Percentiles rank a stretch among this genome's conserved stretches.
Conservation (phyloP, 2,113 vertebrate genomes). For the Lonchura striata region DNA sequence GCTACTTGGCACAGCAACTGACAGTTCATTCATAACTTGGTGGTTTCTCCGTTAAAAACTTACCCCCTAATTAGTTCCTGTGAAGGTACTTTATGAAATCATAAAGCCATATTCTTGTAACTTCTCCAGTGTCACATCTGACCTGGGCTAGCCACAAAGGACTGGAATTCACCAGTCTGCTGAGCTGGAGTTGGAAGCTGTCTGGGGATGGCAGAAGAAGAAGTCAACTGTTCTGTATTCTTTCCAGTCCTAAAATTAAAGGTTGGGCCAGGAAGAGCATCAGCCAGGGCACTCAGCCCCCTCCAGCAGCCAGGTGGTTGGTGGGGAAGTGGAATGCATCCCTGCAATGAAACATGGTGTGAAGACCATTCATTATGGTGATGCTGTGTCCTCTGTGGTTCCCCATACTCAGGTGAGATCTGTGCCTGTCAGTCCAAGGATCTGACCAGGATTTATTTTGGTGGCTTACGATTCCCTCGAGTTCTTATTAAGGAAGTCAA, state of each 20-base stretch:
- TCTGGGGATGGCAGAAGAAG: background rate
- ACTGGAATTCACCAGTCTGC: background rate
- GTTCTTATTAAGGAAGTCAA: background rate
- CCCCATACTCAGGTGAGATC: background rate
- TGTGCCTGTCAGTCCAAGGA: background rate
- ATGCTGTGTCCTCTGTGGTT: background rate
- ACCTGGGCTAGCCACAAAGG: background rate
- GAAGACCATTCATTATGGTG: background rate
- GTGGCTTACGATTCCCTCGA: background rate
- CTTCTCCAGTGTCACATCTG: background rate
- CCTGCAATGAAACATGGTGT: background rate
- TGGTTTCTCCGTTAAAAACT: background rate
- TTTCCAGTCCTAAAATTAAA: background rate
- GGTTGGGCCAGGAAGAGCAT: background rate
- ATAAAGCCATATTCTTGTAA: background rate
- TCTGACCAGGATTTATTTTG: background rate
- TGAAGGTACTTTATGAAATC: slow-evolving; percentile 30
- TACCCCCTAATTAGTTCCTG: slow-evolving; percentile 27
- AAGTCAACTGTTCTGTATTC: background rate
- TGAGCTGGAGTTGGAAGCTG: background rate
- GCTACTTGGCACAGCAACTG: slow-evolving; percentile 20
- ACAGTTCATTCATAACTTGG: slow-evolving; percentile 24
- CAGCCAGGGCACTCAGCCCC: background rate
- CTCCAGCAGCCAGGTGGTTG: background rate
- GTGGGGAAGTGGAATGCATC: background rate